A percentile compares a stretch with the other conserved stretches of the same genome.
These are phyloP conservation scores for Drosophila guanche DNA, from an alignment of 1,140 invertebrate species.

Conservation along the genomic window DNA sequence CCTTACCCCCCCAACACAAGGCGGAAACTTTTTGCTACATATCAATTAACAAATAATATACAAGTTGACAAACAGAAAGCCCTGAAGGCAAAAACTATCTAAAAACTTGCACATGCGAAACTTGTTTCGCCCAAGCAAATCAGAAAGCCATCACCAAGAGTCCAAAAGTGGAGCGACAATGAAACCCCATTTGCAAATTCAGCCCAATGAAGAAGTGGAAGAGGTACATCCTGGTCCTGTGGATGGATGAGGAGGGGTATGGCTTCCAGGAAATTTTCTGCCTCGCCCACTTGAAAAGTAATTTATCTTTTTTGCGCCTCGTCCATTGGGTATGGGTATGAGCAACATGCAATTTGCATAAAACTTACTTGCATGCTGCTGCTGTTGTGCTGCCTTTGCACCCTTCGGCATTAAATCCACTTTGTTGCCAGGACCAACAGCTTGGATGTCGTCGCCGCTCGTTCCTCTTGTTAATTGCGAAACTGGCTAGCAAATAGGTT, in stretches of 20 bases:
- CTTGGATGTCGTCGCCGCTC: constrained; percentile 28
- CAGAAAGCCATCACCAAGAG: constrained; percentile 76
- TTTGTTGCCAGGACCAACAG: constrained; percentile 59
- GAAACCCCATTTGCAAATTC: constrained; percentile 62
- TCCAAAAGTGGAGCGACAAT: constrained; percentile 42
- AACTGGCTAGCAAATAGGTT: constrained; percentile 66
- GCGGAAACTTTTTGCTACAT: constrained; percentile 67
- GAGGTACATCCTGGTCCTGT: not conserved
- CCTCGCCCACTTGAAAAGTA: constrained; percentile 74
- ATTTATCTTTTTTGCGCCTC: constrained; percentile 70
- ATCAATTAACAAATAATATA: constrained; percentile 82
- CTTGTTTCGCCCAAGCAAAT: constrained; percentile 72
- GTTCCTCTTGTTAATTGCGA: constrained; percentile 59
- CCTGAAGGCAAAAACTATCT: constrained; percentile 48
- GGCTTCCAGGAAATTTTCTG: constrained; percentile 19
- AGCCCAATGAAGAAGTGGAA: constrained; percentile 48
- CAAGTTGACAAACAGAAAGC: constrained; percentile 66
- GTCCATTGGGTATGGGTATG: constrained; percentile 26
- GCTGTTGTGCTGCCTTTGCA: constrained; percentile 15
- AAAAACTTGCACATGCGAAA: constrained; percentile 57
- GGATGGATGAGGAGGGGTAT: not conserved
- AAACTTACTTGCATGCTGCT: constrained; percentile 69
- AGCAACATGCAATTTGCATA: constrained; percentile 76
- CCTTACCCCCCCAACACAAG: not conserved
- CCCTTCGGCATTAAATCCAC: constrained; percentile 71